Evolutionary conservation across 2,797 vertebrate species (phyloP).

Genomic region (Chloroceryle amazona): DNA sequence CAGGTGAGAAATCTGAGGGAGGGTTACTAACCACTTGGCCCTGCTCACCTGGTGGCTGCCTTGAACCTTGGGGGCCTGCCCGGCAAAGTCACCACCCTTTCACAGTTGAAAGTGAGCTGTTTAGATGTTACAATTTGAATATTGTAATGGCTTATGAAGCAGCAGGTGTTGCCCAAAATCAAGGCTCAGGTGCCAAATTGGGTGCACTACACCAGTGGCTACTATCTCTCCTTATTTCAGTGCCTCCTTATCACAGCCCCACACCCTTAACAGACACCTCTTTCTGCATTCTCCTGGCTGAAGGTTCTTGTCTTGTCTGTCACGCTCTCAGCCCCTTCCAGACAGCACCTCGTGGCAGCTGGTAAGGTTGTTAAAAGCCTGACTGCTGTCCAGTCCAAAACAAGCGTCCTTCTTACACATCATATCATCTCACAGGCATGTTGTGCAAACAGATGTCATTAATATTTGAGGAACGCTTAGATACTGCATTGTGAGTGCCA

Average conservation of each 20-base stretch:
- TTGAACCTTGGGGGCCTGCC: accelerated
- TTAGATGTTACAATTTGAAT: neutral
- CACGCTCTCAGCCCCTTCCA: neutral
- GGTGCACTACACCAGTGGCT: accelerated
- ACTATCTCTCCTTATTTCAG: neutral
- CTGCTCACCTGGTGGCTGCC: neutral
- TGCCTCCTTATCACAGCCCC: neutral
- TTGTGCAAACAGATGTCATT: neutral
- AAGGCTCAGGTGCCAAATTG: neutral
- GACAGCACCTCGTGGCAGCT: neutral
- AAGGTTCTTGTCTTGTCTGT: neutral
- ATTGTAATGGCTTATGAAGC: neutral
- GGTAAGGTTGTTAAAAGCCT: neutral
- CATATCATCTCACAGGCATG: neutral
- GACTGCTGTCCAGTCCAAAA: neutral
- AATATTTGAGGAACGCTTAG: neutral
- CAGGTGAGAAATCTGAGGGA: neutral
- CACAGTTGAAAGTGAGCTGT: neutral
- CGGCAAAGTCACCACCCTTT: neutral
- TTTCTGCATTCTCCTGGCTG: neutral
- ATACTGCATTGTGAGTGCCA: neutral
- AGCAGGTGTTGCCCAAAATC: neutral
- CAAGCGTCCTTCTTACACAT: neutral
- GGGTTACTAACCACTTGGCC: too few species aligned
- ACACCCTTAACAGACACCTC: neutral